Percentiles rank a stretch among this genome's conserved stretches.
Conservation (phyloP, 1,140 invertebrate genomes). For the Saccostrea glomerata region DNA sequence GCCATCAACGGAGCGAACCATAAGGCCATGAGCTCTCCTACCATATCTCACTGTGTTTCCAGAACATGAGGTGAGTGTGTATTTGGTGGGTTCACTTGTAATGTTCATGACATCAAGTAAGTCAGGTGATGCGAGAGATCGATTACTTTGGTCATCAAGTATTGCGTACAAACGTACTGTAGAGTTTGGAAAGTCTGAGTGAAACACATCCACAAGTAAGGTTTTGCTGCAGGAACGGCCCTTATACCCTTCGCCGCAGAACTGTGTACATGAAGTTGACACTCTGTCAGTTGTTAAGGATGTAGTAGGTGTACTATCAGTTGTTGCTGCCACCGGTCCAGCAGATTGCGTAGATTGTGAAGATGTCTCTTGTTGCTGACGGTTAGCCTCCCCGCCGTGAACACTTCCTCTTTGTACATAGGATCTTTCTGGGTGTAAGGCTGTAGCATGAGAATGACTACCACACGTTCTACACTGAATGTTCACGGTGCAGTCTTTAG, state of each 20-base stretch:
- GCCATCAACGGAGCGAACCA: conserved; percentile 32
- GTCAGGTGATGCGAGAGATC: neutral
- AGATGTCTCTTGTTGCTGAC: too few species aligned
- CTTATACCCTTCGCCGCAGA: neutral
- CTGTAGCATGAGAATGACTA: too few species aligned
- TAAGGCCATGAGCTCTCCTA: conserved; percentile 13
- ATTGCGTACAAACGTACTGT: neutral
- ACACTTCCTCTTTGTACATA: too few species aligned
- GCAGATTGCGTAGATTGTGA: too few species aligned
- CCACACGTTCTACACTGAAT: too few species aligned
- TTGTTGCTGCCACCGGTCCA: neutral
- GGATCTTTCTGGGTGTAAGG: too few species aligned
- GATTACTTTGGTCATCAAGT: neutral
- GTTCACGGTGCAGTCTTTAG: too few species aligned
- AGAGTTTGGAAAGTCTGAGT: neutral
- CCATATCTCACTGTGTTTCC: conserved; percentile 24
- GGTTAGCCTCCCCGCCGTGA: too few species aligned
- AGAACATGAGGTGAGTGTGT: conserved; percentile 49
- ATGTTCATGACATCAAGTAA: neutral
- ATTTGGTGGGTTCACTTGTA: neutral
- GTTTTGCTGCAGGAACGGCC: neutral
- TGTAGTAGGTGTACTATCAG: neutral
- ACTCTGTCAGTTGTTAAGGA: neutral
- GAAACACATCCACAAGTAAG: neutral
- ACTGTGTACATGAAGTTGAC: neutral